These are phyloP conservation scores for Elgaria multicarinata DNA, from an alignment of 2,113 vertebrate species.

Conservation along the genomic window DNA sequence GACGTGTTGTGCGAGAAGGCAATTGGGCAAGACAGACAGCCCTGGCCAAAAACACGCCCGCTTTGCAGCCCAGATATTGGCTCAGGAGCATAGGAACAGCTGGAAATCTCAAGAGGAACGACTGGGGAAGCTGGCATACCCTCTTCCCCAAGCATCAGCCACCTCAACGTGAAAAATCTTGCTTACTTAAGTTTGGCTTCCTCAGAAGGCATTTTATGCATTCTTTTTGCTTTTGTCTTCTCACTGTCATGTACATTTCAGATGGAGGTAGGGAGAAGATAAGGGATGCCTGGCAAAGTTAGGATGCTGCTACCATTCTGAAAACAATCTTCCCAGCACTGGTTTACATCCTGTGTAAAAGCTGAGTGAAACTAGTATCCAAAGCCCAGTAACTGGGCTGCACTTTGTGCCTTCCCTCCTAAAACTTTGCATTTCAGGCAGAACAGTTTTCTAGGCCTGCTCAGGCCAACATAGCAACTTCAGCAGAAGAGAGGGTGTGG, in stretches of 20 bases:
- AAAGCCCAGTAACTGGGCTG: not conserved
- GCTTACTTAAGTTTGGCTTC: not conserved
- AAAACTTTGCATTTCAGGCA: not conserved
- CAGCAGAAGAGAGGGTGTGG: not conserved
- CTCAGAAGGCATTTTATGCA: not conserved
- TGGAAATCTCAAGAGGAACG: not conserved
- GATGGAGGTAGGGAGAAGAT: not conserved
- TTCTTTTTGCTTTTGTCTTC: not conserved
- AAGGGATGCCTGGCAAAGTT: not conserved
- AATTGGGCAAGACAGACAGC: not conserved
- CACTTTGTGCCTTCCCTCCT: not conserved
- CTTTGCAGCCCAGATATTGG: not conserved
- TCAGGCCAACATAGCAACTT: not conserved
- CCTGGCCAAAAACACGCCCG: not conserved
- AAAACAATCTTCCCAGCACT: not conserved
- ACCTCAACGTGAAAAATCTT: not conserved
- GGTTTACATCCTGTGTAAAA: not conserved
- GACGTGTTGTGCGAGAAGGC: not conserved
- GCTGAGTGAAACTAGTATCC: constrained; percentile 2
- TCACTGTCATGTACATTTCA: not conserved
- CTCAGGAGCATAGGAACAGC: not conserved
- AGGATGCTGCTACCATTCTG: not conserved
- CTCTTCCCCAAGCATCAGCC: not conserved
- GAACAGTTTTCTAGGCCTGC: not conserved
- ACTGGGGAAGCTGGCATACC: not conserved